Conservation (phyloP, 2,113 vertebrate genomes). For the Motacilla tschutschensis region DNA sequence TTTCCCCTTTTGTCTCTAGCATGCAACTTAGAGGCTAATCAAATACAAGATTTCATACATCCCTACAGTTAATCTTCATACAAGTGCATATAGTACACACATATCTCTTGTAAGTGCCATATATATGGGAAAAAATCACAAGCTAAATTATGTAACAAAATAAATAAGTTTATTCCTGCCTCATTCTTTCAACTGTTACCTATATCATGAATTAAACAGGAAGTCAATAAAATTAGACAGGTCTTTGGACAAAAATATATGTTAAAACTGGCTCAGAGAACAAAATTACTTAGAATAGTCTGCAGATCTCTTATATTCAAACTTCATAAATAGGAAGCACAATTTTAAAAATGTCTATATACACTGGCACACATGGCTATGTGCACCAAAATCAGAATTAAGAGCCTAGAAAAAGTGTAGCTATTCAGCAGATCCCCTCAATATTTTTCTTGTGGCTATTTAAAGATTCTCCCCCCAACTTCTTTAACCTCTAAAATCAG, state of each 20-base stretch:
- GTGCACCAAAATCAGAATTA: conserved; percentile 20
- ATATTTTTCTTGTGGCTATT: conserved; percentile 25
- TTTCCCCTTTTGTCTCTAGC: conserved; percentile 7
- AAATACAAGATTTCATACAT: conserved; percentile 47
- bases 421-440: conserved; percentile 12
- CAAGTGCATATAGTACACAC: conserved; percentile 53
- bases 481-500: conserved; percentile 27
- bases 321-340: conserved; percentile 59
- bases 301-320: conserved; percentile 44
- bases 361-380: not conserved
- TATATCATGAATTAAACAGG: conserved; percentile 44
- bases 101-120: conserved; percentile 38
- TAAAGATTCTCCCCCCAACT: not conserved
- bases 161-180: conserved; percentile 71
- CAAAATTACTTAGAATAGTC: conserved; percentile 36
- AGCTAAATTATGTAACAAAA: conserved; percentile 67
- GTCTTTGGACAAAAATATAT: conserved; percentile 74
- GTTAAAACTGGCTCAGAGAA: conserved; percentile 73
- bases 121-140: conserved; percentile 42
- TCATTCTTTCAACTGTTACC: conserved; percentile 43
- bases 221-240: conserved; percentile 55
- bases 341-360: conserved; percentile 42
- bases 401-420: conserved; percentile 37
- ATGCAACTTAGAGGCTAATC: conserved; percentile 50
- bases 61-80: conserved; percentile 46